phyloP scores from a whole-genome alignment of 2,888 invertebrate species.

The Drosophila pullipes region DNA sequence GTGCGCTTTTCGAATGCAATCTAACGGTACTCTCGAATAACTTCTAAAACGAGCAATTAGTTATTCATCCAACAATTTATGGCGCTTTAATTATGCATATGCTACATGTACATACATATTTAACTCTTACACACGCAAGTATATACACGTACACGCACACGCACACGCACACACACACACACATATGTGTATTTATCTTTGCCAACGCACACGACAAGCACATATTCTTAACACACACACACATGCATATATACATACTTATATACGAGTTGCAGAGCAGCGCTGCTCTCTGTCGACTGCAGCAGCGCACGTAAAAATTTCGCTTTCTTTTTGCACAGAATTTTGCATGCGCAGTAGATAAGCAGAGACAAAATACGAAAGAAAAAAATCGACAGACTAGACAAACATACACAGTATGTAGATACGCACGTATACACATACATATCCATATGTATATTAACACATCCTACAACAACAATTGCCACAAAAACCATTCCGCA shows the following conservation, averaged over 20 bases:
- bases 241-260: slow-evolving; percentile 5
- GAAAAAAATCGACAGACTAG: slow-evolving; percentile 33
- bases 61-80: slow-evolving; percentile 57
- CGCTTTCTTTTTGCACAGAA: slow-evolving; percentile 81
- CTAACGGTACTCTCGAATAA: slow-evolving; percentile 51
- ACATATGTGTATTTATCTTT: background rate
- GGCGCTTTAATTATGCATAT: slow-evolving; percentile 55
- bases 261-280: slow-evolving; percentile 14
- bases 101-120: slow-evolving; percentile 1
- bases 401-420: slow-evolving; percentile 20
- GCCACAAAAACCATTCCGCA: slow-evolving; percentile 59
- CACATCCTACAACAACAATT: slow-evolving; percentile 44
- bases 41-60: slow-evolving; percentile 49
- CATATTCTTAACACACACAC: slow-evolving; percentile 8
- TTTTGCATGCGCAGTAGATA: slow-evolving; percentile 80
- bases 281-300: slow-evolving; percentile 26
- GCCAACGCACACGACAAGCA: slow-evolving; percentile 8
- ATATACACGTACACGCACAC: background rate
- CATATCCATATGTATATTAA: slow-evolving; percentile 32
- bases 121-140: slow-evolving; percentile 5
- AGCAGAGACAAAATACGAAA: slow-evolving; percentile 42
- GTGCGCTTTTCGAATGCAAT: slow-evolving; percentile 29
- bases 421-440: slow-evolving; percentile 8
- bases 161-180: background rate
- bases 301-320: slow-evolving; percentile 64